phyloP scores from a whole-genome alignment of 1,140 invertebrate species.

The Bactericera cockerelli region DNA sequence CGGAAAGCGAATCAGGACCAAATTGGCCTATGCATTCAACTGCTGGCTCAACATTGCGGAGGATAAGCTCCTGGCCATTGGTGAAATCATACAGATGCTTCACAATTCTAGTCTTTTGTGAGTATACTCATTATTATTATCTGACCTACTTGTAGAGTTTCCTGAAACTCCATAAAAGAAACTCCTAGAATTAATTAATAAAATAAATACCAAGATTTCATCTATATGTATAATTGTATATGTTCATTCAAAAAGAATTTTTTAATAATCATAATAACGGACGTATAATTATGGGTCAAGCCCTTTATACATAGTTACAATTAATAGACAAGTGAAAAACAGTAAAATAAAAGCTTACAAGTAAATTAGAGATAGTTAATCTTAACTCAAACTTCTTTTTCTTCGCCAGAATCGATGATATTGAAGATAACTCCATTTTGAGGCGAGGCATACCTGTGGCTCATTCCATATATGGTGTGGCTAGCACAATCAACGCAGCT shows the following conservation, averaged over 20 bases:
- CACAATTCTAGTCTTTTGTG: slow-evolving; percentile 93
- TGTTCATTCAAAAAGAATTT: neutral
- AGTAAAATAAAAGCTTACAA: no score
- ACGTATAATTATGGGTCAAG: no score
- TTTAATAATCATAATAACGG: no score
- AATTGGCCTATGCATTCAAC: slow-evolving; percentile 84
- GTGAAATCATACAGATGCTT: slow-evolving; percentile 85
- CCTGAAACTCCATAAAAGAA: neutral
- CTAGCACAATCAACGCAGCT: slow-evolving; percentile 87
- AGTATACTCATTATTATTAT: no score
- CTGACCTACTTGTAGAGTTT: no score
- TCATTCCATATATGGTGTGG: slow-evolving; percentile 87
- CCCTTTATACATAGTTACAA: no score
- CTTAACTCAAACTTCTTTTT: no score
- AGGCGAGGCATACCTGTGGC: slow-evolving; percentile 86
- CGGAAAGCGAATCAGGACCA: slow-evolving; percentile 72
- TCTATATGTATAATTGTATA: neutral
- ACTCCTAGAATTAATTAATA: neutral
- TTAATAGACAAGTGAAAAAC: no score
- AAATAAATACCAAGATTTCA: no score
- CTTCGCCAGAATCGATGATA: slow-evolving; percentile 90
- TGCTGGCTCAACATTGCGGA: slow-evolving; percentile 80
- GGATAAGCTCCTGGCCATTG: slow-evolving; percentile 64
- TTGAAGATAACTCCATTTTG: slow-evolving; percentile 89
- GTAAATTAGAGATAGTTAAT: no score